Base-by-base conservation (phyloP, 1,140 invertebrate species). In the Trichonephila clavipes region DNA sequence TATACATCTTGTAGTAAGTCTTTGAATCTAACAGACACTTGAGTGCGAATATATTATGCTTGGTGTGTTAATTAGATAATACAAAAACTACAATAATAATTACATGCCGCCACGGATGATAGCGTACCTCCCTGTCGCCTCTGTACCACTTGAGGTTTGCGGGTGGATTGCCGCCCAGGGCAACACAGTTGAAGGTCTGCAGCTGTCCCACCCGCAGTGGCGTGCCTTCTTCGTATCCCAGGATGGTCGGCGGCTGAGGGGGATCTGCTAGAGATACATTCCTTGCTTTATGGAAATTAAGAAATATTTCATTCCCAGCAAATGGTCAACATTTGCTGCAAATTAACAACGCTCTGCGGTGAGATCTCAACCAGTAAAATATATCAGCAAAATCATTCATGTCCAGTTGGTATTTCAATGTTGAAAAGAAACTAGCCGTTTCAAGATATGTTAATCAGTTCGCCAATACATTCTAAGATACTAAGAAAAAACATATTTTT, bases 121-220 rank as follows among this genome's bases (percentile, higher is more conserved):
- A 94, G 83, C 92, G 83, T 94, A 95, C 94, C 94, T 95, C 94
- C 77, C 92, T 89, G 94, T 95, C 89, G 5, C 94, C 94, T 95
- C 98, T 98, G 96, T 98, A 99, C 99, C 99, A 99, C 94, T 98
- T 97, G 7, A 99, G 96, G 59, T 97, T 97, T 1, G 99, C 98
- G 88, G 98, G 96, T 51, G 99, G 99, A 96, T 99, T 99, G 69
- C 99, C 99, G 28, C 98, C 98, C 66, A 97, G 97, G 44, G 98
- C 98, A 87, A 98, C 97, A 96, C 99, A 99, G 87, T 97, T 97
- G 94, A 99, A 97, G 96, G 97, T 98, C 19, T 95, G 95, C 16
- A 95, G 94, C 10, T 95, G 94, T 1, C 96, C 96, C n/a, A 95
- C 95, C 10, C 91, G 93, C n/a, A 96, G 95, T 8, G 95, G 88